These are phyloP conservation scores for Rhadinocentrus ornatus DNA, from an alignment of 2,797 vertebrate species.

Conservation along the genomic window DNA sequence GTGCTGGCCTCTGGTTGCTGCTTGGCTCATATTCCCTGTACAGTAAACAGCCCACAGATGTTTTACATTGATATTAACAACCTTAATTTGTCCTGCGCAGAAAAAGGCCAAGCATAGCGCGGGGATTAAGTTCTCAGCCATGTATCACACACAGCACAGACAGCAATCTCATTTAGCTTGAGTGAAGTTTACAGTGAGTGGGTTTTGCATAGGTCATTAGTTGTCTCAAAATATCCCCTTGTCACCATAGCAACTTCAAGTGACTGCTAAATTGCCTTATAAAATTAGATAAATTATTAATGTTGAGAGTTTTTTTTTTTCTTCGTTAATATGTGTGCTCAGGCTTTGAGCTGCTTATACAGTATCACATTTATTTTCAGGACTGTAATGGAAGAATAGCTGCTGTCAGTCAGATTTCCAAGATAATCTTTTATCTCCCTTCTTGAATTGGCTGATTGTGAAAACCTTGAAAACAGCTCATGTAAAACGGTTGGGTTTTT, in stretches of 20 bases:
- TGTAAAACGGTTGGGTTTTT: constrained; percentile 38
- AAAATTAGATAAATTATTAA: constrained; percentile 81
- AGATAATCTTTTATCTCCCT: constrained; percentile 29
- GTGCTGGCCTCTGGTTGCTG: constrained; percentile 54
- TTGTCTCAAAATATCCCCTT: constrained; percentile 79
- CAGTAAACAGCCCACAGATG: constrained; percentile 81
- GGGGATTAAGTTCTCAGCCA: constrained; percentile 76
- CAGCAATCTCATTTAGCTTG: constrained; percentile 77
- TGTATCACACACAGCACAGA: constrained; percentile 75
- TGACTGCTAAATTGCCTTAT: constrained; percentile 78
- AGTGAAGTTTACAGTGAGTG: constrained; percentile 82
- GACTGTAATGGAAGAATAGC: constrained; percentile 57
- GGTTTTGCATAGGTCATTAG: constrained; percentile 82
- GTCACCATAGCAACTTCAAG: constrained; percentile 83
- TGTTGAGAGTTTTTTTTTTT: constrained; percentile 54
- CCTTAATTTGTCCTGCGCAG: constrained; percentile 75
- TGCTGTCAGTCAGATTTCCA: constrained; percentile 59
- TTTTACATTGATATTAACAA: constrained; percentile 81
- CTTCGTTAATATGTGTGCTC: constrained; percentile 56
- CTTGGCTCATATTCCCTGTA: constrained; percentile 71
- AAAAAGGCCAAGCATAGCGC: constrained; percentile 68
- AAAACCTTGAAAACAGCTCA: constrained; percentile 27
- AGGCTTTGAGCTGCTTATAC: constrained; percentile 48
- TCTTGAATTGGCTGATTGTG: constrained; percentile 34
- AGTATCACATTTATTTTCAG: constrained; percentile 36